Evolutionary conservation across 2,797 vertebrate genomes (phyloP).

Genomic region (Tinamus major): DNA sequence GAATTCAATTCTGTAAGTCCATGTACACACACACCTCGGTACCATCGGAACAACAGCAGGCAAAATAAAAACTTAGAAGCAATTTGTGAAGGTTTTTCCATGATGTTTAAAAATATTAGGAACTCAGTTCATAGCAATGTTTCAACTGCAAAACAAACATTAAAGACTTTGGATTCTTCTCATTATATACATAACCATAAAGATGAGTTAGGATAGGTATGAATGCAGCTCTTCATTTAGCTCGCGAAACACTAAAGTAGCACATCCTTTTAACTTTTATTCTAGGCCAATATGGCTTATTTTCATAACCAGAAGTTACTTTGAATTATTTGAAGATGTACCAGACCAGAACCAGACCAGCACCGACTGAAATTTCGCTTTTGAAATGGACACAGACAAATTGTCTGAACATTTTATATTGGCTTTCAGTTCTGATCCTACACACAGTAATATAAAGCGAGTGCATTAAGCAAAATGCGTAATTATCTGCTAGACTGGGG

Average conservation of each 20-base stretch:
- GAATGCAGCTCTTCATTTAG: constrained; percentile 18
- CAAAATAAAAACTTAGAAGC: constrained; percentile 39
- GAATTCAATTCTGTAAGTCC: not conserved
- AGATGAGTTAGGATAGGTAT: constrained; percentile 28
- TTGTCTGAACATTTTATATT: not conserved
- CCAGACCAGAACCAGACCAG: not conserved
- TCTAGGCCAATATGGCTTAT: not conserved
- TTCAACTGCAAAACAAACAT: constrained; percentile 31
- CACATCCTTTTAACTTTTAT: not conserved
- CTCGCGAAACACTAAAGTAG: constrained; percentile 20
- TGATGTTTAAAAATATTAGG: constrained; percentile 27
- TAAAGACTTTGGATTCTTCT: constrained; percentile 54
- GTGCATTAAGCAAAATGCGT: not conserved
- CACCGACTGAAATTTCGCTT: not conserved
- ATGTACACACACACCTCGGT: not conserved
- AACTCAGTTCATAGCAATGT: not conserved
- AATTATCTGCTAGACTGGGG: not conserved
- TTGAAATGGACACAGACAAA: not conserved
- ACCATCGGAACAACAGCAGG: not conserved
- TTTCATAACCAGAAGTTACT: not conserved
- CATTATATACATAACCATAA: not conserved
- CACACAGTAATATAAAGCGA: not conserved
- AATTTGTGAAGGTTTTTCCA: not conserved
- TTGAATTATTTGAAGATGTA: not conserved
- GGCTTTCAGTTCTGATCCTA: not conserved